Evolutionary conservation across 1,140 invertebrate genomes (phyloP).

Genomic region (Pomacea maculata): DNA sequence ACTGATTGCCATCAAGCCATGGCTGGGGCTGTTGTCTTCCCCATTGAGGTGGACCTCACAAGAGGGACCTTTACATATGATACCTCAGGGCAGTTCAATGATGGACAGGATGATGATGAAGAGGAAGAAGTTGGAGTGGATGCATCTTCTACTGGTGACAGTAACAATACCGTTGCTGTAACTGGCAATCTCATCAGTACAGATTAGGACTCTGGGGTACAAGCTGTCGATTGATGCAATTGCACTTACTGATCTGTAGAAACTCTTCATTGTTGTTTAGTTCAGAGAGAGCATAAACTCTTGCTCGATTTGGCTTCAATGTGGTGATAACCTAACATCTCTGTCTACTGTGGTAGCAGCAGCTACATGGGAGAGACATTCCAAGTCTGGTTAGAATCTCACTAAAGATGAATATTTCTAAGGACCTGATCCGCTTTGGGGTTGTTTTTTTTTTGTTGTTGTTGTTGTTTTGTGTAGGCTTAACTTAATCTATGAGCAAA

Average conservation of each 20-base stretch:
- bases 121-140: constrained; percentile 48
- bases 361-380: too few species aligned
- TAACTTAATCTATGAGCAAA: too few species aligned
- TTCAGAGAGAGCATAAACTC: not conserved
- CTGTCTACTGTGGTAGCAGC: too few species aligned
- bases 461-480: too few species aligned
- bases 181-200: constrained; percentile 54
- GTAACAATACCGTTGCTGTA: constrained; percentile 16
- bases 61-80: constrained; percentile 81
- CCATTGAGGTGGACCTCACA: constrained; percentile 95
- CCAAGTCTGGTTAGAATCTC: too few species aligned
- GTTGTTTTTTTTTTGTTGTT: too few species aligned
- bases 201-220: constrained; percentile 32
- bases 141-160: constrained; percentile 15
- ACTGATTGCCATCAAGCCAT: constrained; percentile 71
- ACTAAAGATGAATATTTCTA: too few species aligned
- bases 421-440: too few species aligned
- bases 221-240: too few species aligned
- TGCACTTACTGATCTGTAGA: not conserved
- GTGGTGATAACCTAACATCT: too few species aligned
- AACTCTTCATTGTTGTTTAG: not conserved
- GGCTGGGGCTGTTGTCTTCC: constrained; percentile 84
- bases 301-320: too few species aligned
- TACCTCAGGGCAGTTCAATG: constrained; percentile 59
- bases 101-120: constrained; percentile 62